phyloP scores from a whole-genome alignment of 2,113 vertebrate species.

The Chionomys nivalis region DNA sequence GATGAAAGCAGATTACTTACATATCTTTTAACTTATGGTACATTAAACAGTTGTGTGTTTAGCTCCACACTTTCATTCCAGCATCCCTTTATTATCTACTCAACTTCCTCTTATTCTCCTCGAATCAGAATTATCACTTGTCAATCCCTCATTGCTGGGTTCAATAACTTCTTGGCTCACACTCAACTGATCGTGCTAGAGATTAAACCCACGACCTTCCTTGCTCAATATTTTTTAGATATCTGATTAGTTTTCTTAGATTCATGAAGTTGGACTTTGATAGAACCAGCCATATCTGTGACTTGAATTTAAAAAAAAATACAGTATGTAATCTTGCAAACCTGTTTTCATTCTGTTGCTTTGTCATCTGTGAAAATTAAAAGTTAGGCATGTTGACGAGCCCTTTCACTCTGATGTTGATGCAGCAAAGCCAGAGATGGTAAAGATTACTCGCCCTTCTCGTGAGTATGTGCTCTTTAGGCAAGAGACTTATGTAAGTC shows the following conservation, averaged over 20 bases:
- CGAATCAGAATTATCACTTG: not conserved
- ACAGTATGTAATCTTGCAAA: slow-evolving; percentile 29
- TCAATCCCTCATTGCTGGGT: not conserved
- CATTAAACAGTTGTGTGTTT: not conserved
- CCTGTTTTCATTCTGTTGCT: not conserved
- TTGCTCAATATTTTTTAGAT: not conserved
- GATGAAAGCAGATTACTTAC: not conserved
- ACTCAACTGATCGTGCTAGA: not conserved
- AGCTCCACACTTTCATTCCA: not conserved
- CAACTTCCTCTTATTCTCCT: not conserved
- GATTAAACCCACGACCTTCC: not conserved
- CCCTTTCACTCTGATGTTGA: slow-evolving; percentile 41
- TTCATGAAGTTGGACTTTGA: slow-evolving; percentile 27
- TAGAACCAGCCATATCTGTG: not conserved
- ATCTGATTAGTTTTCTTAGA: not conserved
- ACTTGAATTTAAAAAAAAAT: not conserved
- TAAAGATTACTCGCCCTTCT: slow-evolving; percentile 34
- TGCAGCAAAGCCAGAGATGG: slow-evolving; percentile 24
- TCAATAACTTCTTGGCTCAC: not conserved
- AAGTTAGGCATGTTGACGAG: slow-evolving; percentile 31
- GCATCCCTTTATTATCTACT: not conserved
- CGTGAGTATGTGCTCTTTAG: slow-evolving; percentile 22
- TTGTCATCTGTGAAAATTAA: slow-evolving; percentile 1
- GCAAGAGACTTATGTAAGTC: slow-evolving; percentile 66
- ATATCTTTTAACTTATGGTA: not conserved